Evolutionary conservation across 2,888 invertebrate genomes (phyloP).

Genomic region (Teleogryllus oceanicus): DNA sequence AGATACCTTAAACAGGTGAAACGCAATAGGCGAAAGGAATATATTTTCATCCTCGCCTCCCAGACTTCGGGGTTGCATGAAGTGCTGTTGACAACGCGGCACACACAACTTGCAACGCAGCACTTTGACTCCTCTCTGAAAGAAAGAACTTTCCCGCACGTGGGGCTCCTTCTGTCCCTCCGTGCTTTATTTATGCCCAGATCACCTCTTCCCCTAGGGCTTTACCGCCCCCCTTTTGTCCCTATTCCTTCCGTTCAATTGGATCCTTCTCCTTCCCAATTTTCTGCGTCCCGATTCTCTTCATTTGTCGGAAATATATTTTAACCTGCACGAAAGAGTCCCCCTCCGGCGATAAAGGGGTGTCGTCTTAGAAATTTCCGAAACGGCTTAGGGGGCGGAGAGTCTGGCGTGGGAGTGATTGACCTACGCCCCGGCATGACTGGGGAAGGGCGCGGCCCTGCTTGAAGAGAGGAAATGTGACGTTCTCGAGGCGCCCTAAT

Average conservation of each 20-base stretch:
- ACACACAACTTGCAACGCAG: too few species aligned
- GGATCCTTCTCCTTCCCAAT: neutral
- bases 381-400: neutral
- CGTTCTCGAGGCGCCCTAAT: too few species aligned
- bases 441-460: neutral
- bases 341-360: neutral
- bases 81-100: too few species aligned
- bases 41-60: too few species aligned
- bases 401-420: neutral
- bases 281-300: neutral
- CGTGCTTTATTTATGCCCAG: neutral
- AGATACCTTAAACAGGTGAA: too few species aligned
- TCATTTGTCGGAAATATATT: slow-evolving; percentile 4
- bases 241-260: neutral
- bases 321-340: neutral
- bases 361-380: neutral
- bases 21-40: too few species aligned
- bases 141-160: neutral
- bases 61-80: too few species aligned
- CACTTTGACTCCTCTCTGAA: neutral
- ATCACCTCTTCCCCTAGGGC: neutral
- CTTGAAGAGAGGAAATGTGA: too few species aligned
- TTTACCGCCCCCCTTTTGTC: neutral
- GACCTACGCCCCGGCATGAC: neutral
- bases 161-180: too few species aligned